Conservation (phyloP, 35 echinoderm and acorn worm genomes). For the Lytechinus variegatus region DNA sequence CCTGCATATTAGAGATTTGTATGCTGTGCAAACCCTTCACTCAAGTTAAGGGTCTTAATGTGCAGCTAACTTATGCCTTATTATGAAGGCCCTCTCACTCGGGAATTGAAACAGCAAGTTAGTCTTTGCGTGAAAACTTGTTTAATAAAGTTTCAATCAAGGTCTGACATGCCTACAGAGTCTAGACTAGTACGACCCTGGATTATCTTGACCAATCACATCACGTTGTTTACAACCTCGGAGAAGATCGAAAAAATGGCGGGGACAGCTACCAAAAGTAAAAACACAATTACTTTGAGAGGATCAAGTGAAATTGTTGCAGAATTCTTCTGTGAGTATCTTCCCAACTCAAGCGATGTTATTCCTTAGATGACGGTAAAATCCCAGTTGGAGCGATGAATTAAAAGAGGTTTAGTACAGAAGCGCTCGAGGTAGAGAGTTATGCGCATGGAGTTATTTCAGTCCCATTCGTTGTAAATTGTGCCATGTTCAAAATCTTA, state of each 20-base stretch:
- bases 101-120: too few relatives aligned
- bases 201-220: constrained; percentile 25
- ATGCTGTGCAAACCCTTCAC: too few relatives aligned
- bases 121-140: too few relatives aligned
- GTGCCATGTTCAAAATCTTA: not conserved
- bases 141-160: too few relatives aligned
- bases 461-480: not conserved
- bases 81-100: too few relatives aligned
- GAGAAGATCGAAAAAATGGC: constrained; percentile 50
- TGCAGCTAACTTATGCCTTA: too few relatives aligned
- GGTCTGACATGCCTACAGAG: too few relatives aligned
- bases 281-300: constrained; percentile 79
- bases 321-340: constrained; percentile 85
- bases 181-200: too few relatives aligned
- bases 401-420: not conserved
- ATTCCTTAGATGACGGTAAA: not conserved
- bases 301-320: constrained; percentile 84
- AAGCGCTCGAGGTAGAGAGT: not conserved
- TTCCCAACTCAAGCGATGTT: not conserved
- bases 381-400: not conserved
- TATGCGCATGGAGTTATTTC: not conserved
- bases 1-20: too few relatives aligned
- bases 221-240: not conserved
- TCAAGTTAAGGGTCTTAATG: too few relatives aligned
- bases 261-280: constrained; percentile 65